Conservation (phyloP, 2,113 vertebrate genomes). For the Mustela lutreola region DNA sequence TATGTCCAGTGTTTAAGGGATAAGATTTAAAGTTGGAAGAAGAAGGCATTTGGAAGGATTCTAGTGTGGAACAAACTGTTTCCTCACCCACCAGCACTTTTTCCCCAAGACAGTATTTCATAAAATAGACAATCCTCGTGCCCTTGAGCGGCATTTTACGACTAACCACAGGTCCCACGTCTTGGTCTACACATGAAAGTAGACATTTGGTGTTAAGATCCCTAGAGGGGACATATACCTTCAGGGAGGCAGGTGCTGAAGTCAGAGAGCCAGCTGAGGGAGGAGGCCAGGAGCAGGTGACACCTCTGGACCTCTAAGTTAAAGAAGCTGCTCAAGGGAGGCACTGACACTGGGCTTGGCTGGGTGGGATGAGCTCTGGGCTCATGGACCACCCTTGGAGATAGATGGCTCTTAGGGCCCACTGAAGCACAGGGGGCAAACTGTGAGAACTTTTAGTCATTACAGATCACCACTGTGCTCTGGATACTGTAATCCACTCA, state of each 20-base stretch:
- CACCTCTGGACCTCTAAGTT: background rate
- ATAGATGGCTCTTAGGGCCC: background rate
- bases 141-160: background rate
- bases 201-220: background rate
- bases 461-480: background rate
- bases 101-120: background rate
- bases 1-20: background rate
- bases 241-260: background rate
- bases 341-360: accelerated
- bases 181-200: background rate
- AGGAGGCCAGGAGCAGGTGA: background rate
- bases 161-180: background rate
- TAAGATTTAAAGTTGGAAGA: background rate
- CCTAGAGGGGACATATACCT: background rate
- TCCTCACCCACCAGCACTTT: too few species aligned
- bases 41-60: background rate
- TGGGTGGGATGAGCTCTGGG: accelerated
- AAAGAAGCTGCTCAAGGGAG: too few species aligned
- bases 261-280: background rate
- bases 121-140: background rate
- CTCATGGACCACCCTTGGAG: background rate
- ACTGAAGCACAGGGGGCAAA: background rate
- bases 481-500: too few species aligned
- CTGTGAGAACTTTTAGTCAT: accelerated
- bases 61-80: background rate